A percentile compares a stretch with the other conserved stretches of the same genome.
These are phyloP conservation scores for Achlya flavicornis DNA, from an alignment of 2,888 invertebrate genomes.

Conservation along the genomic window DNA sequence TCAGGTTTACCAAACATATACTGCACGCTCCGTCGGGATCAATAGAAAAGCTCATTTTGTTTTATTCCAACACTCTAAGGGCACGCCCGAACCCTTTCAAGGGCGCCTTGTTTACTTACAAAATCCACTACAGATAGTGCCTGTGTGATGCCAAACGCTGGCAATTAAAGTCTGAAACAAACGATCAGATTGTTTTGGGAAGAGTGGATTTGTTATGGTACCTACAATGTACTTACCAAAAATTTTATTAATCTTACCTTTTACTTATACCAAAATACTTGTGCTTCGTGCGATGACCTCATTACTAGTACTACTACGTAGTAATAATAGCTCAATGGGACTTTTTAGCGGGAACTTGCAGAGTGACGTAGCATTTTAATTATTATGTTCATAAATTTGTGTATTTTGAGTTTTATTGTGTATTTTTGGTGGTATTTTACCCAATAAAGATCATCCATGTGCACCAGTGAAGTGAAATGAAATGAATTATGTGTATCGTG, in stretches of 20 bases:
- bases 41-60: conserved; percentile 75
- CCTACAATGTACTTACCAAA: no score
- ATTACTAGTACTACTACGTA: no score
- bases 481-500: no score
- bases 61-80: conserved; percentile 68
- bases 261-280: background rate
- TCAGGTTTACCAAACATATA: conserved; percentile 58
- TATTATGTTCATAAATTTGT: no score
- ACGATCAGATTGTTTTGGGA: conserved; percentile 44
- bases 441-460: no score
- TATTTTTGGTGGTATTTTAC: no score
- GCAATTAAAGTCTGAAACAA: conserved; percentile 63
- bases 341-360: no score
- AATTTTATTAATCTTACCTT: background rate
- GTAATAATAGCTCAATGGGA: no score
- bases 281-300: no score
- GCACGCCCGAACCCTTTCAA: conserved; percentile 72
- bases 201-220: conserved; percentile 43
- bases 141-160: conserved; percentile 44
- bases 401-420: no score
- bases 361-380: no score
- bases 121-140: conserved; percentile 55
- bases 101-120: conserved; percentile 64
- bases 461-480: no score
- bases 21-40: conserved; percentile 63